These are phyloP conservation scores for Microctenopoma lineatum DNA, from an alignment of 2,797 vertebrate species.

Conservation along the genomic window DNA sequence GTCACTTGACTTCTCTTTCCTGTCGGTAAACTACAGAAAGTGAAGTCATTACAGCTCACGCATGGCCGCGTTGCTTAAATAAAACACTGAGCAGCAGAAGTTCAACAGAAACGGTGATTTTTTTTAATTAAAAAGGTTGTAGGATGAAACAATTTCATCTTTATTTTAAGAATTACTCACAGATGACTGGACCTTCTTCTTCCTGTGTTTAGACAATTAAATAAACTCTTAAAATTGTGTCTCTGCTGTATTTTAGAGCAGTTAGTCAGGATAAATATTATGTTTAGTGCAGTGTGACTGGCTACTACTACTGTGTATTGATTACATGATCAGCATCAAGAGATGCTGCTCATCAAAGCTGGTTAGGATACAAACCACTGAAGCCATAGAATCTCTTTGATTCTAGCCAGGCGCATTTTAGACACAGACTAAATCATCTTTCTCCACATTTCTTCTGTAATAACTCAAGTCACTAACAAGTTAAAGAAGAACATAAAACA, in stretches of 20 bases:
- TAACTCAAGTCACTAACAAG: background rate
- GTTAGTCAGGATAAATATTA: too few relatives aligned
- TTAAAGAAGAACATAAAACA: background rate
- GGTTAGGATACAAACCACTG: too few relatives aligned
- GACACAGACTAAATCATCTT: too few relatives aligned
- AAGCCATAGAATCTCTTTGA: too few relatives aligned
- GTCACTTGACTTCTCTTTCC: conserved; percentile 27
- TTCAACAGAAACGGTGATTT: conserved; percentile 32
- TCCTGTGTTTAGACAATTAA: background rate
- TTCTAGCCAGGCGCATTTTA: too few relatives aligned
- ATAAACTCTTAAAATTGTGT: background rate
- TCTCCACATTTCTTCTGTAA: too few relatives aligned
- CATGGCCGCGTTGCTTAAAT: conserved; percentile 46
- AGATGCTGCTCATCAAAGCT: too few relatives aligned
- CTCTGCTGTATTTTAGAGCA: background rate
- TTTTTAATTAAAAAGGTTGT: conserved; percentile 13
- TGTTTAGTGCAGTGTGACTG: too few relatives aligned
- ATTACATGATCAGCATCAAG: too few relatives aligned
- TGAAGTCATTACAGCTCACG: conserved; percentile 46
- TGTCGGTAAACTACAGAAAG: conserved; percentile 26
- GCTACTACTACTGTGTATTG: too few relatives aligned
- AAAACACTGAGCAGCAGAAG: conserved; percentile 50
- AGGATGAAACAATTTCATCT: background rate
- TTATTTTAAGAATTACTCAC: background rate
- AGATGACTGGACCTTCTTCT: background rate